A percentile compares a stretch with the other conserved stretches of the same genome.
Conservation (phyloP, 2,888 invertebrate genomes). For the Altica lythri region DNA sequence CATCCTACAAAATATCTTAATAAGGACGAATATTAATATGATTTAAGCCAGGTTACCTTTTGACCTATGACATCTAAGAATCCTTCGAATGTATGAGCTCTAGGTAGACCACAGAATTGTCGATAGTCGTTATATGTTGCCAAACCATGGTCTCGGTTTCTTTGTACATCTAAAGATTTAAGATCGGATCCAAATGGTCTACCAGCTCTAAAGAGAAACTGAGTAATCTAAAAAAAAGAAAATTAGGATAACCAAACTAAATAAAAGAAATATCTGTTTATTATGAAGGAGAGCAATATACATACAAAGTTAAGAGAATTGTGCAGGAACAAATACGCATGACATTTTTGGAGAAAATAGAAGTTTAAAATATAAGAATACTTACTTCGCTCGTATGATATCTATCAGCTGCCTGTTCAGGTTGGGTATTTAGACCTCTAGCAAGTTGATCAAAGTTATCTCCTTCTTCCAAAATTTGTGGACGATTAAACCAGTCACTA, state of each 20-base stretch:
- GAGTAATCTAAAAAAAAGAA: conserved; percentile 64
- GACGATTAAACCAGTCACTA: conserved; percentile 74
- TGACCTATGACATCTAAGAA: conserved; percentile 69
- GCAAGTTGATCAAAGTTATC: conserved; percentile 73
- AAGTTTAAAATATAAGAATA: too few species aligned
- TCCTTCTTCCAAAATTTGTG: conserved; percentile 67
- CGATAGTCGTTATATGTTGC: conserved; percentile 79
- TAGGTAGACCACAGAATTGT: conserved; percentile 73
- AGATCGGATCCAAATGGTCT: conserved; percentile 79
- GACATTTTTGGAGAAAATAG: too few species aligned
- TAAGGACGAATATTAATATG: too few species aligned
- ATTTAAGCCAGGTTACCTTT: conserved; percentile 58
- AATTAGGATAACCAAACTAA: too few species aligned
- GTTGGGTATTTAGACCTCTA: conserved; percentile 77
- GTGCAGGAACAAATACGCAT: too few species aligned
- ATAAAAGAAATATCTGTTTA: background rate
- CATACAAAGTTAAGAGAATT: too few species aligned
- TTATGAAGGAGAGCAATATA: background rate
- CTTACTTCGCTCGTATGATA: conserved; percentile 76
- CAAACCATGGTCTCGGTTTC: conserved; percentile 85
- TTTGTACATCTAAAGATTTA: conserved; percentile 81
- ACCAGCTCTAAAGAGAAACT: conserved; percentile 67
- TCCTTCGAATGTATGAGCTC: conserved; percentile 71
- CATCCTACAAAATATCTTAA: too few species aligned
- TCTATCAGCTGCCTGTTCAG: conserved; percentile 76